A percentile compares a stretch with the other conserved stretches of the same genome.
Evolutionary conservation across 1,140 invertebrate genomes (phyloP).

Genomic region (Bombus fervidus): DNA sequence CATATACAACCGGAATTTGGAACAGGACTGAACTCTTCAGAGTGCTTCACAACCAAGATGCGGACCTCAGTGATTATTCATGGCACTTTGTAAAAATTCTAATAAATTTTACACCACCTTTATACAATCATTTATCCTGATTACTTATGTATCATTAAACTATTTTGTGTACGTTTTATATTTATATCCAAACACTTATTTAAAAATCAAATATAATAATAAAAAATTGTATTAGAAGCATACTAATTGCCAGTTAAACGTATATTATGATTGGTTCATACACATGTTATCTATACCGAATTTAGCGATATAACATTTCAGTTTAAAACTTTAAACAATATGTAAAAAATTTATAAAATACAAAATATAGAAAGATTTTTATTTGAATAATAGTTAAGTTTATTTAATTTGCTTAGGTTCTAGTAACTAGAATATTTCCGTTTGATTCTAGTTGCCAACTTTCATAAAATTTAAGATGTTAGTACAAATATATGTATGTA

Average conservation of each 20-base stretch:
- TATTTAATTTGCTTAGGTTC: background rate
- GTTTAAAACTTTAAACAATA: background rate
- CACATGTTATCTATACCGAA: background rate
- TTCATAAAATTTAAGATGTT: background rate
- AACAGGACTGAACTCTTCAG: slow-evolving; percentile 64
- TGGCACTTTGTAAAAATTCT: background rate
- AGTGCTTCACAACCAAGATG: slow-evolving; percentile 15
- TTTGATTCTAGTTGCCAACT: background rate
- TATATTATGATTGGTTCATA: slow-evolving; percentile 1
- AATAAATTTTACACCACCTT: background rate
- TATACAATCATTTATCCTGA: background rate
- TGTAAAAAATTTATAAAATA: background rate
- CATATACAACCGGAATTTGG: slow-evolving; percentile 65
- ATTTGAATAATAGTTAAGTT: background rate
- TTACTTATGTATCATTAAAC: background rate
- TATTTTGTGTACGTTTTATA: background rate
- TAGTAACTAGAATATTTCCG: background rate
- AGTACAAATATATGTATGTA: background rate
- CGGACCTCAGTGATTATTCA: background rate
- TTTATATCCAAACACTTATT: too few species aligned
- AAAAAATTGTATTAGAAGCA: background rate
- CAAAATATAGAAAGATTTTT: background rate
- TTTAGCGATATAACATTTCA: background rate
- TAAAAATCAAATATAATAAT: background rate
- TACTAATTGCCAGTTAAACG: background rate